Percentiles rank a stretch among this genome's conserved stretches.
Conservation (phyloP, 2,113 vertebrate species). For the Megalops atlanticus region DNA sequence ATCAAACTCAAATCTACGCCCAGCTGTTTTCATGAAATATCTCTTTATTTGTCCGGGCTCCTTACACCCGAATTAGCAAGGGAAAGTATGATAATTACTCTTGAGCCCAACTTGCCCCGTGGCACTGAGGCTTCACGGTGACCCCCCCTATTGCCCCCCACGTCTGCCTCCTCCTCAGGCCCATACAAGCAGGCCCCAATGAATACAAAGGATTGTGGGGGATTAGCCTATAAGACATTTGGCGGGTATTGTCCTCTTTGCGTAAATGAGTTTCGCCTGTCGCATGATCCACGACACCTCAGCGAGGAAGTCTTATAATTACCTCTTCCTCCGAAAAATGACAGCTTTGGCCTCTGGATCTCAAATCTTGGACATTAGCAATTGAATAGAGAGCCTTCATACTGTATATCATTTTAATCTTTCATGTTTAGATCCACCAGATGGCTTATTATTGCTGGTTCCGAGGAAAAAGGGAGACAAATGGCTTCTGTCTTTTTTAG, state of each 20-base stretch:
- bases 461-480: constrained; percentile 82
- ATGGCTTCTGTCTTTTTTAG: constrained; percentile 84
- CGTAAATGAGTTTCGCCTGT: constrained; percentile 83
- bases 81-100: constrained; percentile 71
- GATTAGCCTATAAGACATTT: constrained; percentile 83
- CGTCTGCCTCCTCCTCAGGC: constrained; percentile 67
- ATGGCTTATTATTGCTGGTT: constrained; percentile 89
- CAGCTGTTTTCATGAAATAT: constrained; percentile 8
- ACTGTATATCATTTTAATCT: constrained; percentile 98
- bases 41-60: constrained; percentile 57
- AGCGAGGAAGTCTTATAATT: constrained; percentile 73
- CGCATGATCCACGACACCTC: constrained; percentile 67
- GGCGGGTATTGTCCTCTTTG: constrained; percentile 75
- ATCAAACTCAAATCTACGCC: neutral
- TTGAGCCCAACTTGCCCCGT: constrained; percentile 60
- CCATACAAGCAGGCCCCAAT: constrained; percentile 72
- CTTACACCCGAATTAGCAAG: constrained; percentile 54
- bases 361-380: constrained; percentile 90
- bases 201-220: constrained; percentile 80
- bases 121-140: constrained; percentile 72
- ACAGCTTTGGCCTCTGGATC: constrained; percentile 84
- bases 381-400: constrained; percentile 95
- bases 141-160: constrained; percentile 65
- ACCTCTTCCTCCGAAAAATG: constrained; percentile 72
- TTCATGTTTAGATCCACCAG: constrained; percentile 92